Evolutionary conservation across 1,140 invertebrate species (phyloP).

Genomic region (Notospermus geniculatus): DNA sequence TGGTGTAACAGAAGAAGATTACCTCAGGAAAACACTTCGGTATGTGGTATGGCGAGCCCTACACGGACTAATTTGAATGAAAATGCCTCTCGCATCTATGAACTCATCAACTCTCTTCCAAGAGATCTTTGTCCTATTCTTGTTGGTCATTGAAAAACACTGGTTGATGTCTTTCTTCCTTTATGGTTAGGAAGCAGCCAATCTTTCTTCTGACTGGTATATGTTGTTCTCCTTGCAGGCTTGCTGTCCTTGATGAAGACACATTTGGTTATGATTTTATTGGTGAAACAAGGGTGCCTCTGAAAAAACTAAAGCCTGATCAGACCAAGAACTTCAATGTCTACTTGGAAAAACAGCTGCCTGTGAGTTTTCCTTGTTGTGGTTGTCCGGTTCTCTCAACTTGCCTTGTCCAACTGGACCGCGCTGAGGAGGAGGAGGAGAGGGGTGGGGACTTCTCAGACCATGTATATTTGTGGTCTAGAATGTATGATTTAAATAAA

Average conservation of each 20-base stretch:
- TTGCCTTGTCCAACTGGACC: too few species aligned
- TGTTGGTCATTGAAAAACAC: too few species aligned
- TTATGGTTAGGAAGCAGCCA: too few species aligned
- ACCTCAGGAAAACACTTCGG: conserved; percentile 70
- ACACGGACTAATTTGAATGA: neutral
- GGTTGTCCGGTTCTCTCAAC: too few species aligned
- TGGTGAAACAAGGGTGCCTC: conserved; percentile 69
- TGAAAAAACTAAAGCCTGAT: conserved; percentile 66
- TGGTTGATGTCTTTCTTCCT: too few species aligned
- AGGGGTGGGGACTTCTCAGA: too few species aligned
- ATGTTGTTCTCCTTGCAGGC: conserved; percentile 29
- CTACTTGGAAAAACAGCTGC: conserved; percentile 62
- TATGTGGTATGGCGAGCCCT: conserved; percentile 27
- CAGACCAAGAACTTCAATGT: conserved; percentile 66
- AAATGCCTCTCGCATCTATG: too few species aligned
- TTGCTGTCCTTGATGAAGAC: conserved; percentile 73
- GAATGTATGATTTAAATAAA: too few species aligned
- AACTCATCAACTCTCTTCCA: conserved; percentile 1
- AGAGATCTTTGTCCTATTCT: too few species aligned
- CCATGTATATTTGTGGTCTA: too few species aligned
- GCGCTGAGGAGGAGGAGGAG: too few species aligned
- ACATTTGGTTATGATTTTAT: conserved; percentile 81
- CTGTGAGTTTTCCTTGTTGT: conserved; percentile 47
- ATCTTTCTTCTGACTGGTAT: neutral
- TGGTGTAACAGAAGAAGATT: conserved; percentile 77